phyloP scores from a whole-genome alignment of 2,888 invertebrate genomes.

The Hetaerina titia region DNA sequence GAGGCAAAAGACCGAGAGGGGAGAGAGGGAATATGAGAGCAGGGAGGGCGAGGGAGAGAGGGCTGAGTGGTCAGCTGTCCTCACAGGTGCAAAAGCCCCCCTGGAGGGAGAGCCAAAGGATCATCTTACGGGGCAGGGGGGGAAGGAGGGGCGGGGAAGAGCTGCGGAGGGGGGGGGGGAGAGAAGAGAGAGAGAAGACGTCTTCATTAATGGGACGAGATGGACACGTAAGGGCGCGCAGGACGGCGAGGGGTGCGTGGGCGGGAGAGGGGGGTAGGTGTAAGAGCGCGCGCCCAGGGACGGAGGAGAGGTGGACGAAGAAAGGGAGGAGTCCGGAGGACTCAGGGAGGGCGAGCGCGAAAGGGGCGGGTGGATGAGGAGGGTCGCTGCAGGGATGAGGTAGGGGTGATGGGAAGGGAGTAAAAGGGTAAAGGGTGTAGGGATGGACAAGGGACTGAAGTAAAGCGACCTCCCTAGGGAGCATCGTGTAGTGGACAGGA shows the following conservation, averaged over 20 bases:
- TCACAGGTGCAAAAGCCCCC: conserved; percentile 61
- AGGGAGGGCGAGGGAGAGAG: background rate
- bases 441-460: conserved; percentile 63
- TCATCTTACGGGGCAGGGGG: conserved; percentile 9
- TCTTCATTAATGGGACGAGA: conserved; percentile 63
- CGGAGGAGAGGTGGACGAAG: background rate
- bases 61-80: conserved; percentile 59
- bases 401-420: background rate
- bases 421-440: conserved; percentile 61
- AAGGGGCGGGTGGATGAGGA: background rate
- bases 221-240: conserved; percentile 47
- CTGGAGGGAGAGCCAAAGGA: conserved; percentile 34
- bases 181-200: background rate
- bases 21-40: background rate
- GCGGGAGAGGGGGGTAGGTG: background rate
- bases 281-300: background rate
- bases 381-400: background rate
- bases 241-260: background rate
- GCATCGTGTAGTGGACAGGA: conserved; percentile 54
- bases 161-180: background rate
- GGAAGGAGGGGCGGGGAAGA: background rate
- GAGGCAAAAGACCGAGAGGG: background rate
- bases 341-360: background rate
- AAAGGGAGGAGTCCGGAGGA: background rate
- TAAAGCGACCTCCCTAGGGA: conserved; percentile 58